phyloP scores from a whole-genome alignment of 2,113 vertebrate genomes.

The Carettochelys insculpta region DNA sequence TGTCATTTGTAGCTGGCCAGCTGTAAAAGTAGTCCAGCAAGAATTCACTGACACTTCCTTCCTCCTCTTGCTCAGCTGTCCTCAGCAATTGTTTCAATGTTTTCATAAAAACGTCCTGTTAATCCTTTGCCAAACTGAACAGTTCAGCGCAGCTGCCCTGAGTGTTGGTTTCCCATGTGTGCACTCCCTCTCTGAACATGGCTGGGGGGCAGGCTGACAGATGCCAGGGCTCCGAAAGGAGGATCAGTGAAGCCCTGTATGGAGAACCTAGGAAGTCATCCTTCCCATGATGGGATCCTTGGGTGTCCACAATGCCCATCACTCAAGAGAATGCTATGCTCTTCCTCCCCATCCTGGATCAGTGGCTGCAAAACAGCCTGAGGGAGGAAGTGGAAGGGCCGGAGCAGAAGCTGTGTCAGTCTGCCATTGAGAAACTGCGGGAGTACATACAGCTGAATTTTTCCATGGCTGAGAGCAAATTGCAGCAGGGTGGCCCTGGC shows the following conservation, averaged over 20 bases:
- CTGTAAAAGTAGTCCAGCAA: conserved; percentile 3
- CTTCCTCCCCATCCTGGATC: conserved; percentile 89
- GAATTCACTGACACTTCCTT: neutral
- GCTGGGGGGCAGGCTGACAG: neutral
- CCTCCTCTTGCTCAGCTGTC: neutral
- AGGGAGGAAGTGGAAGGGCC: conserved; percentile 69
- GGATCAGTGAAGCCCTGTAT: fast-evolving
- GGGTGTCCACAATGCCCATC: conserved; percentile 88
- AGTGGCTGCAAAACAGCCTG: conserved; percentile 82
- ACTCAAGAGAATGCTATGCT: conserved; percentile 92
- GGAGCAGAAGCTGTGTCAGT: conserved; percentile 80
- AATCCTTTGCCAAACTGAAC: conserved; percentile 16
- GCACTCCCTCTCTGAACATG: conserved; percentile 1
- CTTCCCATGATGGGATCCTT: conserved; percentile 73
- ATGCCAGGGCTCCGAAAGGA: neutral
- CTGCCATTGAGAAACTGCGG: conserved; percentile 89
- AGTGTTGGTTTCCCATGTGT: neutral
- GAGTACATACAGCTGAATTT: conserved; percentile 96
- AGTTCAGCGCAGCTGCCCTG: neutral
- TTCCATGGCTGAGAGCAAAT: conserved; percentile 73
- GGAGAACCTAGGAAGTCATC: neutral
- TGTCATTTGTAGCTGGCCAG: neutral
- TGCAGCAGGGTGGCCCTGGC: conserved; percentile 52
- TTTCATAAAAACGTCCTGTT: neutral
- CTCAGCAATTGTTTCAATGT: fast-evolving